These are phyloP conservation scores for Ceratina australensis DNA, from an alignment of 1,140 invertebrate genomes.

Conservation along the genomic window DNA sequence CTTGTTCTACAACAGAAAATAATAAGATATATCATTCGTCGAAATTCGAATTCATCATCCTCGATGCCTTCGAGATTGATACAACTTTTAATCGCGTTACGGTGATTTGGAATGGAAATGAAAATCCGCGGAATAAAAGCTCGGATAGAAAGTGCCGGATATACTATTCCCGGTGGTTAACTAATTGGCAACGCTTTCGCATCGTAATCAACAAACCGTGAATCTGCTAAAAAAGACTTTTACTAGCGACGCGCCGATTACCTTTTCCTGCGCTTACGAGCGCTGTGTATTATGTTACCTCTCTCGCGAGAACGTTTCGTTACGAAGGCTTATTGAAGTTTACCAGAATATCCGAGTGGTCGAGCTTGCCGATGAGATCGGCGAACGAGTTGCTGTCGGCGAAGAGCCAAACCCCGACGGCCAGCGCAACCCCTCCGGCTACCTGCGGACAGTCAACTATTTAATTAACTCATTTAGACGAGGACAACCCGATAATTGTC, in stretches of 20 bases:
- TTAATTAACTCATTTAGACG: not conserved
- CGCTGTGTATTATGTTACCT: too few species aligned
- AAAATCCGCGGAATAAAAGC: not conserved
- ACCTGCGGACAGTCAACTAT: slow-evolving; percentile 80
- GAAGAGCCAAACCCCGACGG: slow-evolving; percentile 88
- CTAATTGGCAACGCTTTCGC: slow-evolving; percentile 46
- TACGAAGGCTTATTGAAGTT: slow-evolving; percentile 63
- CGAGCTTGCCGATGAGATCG: slow-evolving; percentile 82
- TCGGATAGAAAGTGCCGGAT: slow-evolving; percentile 23
- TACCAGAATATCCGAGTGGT: slow-evolving; percentile 82
- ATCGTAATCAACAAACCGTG: not conserved
- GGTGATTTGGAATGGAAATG: slow-evolving; percentile 3
- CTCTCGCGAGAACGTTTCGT: too few species aligned
- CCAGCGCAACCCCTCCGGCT: slow-evolving; percentile 85
- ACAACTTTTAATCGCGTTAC: not conserved
- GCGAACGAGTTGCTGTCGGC: slow-evolving; percentile 86
- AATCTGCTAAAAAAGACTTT: slow-evolving; percentile 2
- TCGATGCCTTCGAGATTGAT: not conserved
- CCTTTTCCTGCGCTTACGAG: not conserved
- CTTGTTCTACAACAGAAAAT: slow-evolving; percentile 61
- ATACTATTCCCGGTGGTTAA: not conserved
- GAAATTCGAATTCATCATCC: not conserved
- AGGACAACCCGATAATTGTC: too few species aligned
- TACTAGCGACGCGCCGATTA: not conserved
- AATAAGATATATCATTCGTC: not conserved